Evolutionary conservation across 35 echinoderm and acorn worm genomes (phyloP).

Genomic region (Apostichopus parvimensis): DNA sequence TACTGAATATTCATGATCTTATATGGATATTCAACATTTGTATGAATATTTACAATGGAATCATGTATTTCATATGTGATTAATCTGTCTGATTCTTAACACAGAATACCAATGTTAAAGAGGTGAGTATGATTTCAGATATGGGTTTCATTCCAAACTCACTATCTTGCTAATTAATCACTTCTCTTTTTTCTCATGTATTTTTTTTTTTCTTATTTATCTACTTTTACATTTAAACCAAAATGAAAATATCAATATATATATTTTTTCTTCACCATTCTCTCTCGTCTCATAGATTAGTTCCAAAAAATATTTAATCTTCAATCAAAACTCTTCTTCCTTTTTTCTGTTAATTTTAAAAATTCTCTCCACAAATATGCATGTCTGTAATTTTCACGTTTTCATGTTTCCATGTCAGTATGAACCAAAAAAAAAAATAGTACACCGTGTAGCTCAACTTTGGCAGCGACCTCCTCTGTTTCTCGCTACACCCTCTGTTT

Average conservation of each 20-base stretch:
- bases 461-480: not conserved
- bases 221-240: not conserved
- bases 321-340: not conserved
- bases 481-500: not conserved
- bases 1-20: not conserved
- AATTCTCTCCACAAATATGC: slow-evolving; percentile 34
- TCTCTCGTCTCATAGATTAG: slow-evolving; percentile 30
- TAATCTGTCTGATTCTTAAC: slow-evolving; percentile 47
- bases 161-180: slow-evolving; percentile 53
- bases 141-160: slow-evolving; percentile 45
- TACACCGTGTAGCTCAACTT: slow-evolving; percentile 15
- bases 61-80: slow-evolving; percentile 37
- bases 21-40: slow-evolving; percentile 5
- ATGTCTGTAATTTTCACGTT: slow-evolving; percentile 2
- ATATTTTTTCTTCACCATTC: not conserved
- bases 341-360: slow-evolving; percentile 8
- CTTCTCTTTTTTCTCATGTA: not conserved
- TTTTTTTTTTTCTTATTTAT: not conserved
- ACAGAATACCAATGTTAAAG: slow-evolving; percentile 42
- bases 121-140: slow-evolving; percentile 42
- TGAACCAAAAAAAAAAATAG: not conserved
- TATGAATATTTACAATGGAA: slow-evolving; percentile 30
- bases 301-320: slow-evolving; percentile 35
- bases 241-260: not conserved
- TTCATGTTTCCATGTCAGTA: slow-evolving; percentile 11